A percentile compares a stretch with the other conserved stretches of the same genome.
These are phyloP conservation scores for Tineola bisselliella DNA, from an alignment of 2,888 invertebrate genomes.

Conservation along the genomic window DNA sequence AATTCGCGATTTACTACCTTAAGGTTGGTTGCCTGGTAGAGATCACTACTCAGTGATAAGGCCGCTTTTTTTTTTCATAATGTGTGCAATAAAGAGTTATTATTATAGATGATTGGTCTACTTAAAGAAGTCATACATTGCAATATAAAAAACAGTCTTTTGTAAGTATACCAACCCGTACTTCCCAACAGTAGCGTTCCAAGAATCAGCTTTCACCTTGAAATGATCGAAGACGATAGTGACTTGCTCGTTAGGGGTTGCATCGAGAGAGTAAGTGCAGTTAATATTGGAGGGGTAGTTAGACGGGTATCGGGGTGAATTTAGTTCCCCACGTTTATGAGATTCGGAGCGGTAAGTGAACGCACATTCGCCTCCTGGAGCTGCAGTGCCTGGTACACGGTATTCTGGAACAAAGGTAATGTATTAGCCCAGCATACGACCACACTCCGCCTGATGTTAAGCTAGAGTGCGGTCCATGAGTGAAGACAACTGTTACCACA, in stretches of 20 bases:
- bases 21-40: too few species aligned
- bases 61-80: too few species aligned
- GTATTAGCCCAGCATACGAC: too few species aligned
- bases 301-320: slow-evolving; percentile 95
- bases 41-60: too few species aligned
- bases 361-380: slow-evolving; percentile 89
- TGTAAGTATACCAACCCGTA: slow-evolving; percentile 40
- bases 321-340: slow-evolving; percentile 89
- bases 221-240: slow-evolving; percentile 92
- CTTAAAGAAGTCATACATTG: too few species aligned
- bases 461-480: too few species aligned
- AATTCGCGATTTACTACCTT: too few species aligned
- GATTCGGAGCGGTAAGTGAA: slow-evolving; percentile 91
- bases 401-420: slow-evolving; percentile 74
- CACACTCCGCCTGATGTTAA: too few species aligned
- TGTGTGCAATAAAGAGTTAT: too few species aligned
- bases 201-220: slow-evolving; percentile 84
- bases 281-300: slow-evolving; percentile 96
- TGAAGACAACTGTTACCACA: too few species aligned
- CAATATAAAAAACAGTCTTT: not conserved
- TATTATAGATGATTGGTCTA: too few species aligned
- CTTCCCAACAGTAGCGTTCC: slow-evolving; percentile 74
- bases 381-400: slow-evolving; percentile 92
- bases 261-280: slow-evolving; percentile 92
- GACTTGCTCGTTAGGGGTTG: slow-evolving; percentile 88